These are phyloP conservation scores for Gobio occitaniae DNA, from an alignment of 2,797 vertebrate genomes.

Conservation along the genomic window DNA sequence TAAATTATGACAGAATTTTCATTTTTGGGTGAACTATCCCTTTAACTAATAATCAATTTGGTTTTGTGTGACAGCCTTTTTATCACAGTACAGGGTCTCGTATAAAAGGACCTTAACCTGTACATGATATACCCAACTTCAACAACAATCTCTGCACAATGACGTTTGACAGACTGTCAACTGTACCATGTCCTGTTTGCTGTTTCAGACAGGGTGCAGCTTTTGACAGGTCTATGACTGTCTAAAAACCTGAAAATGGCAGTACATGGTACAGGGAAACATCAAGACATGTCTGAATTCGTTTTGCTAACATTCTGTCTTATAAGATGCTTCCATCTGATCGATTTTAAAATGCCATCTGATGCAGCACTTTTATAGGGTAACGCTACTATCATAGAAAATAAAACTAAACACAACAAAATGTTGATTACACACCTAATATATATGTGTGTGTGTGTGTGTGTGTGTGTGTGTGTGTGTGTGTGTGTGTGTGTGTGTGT, in stretches of 20 bases:
- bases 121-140: neutral
- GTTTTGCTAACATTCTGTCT: neutral
- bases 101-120: neutral
- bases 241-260: neutral
- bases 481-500: too few species aligned
- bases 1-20: too few species aligned
- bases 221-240: conserved; percentile 21
- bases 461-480: too few species aligned
- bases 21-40: too few species aligned
- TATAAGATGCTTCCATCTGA: neutral
- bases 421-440: neutral
- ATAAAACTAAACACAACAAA: neutral
- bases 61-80: neutral
- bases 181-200: conserved; percentile 1
- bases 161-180: conserved; percentile 5
- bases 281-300: neutral
- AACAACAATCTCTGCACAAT: conserved; percentile 3
- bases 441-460: too few species aligned
- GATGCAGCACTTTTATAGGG: neutral
- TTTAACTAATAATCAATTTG: neutral
- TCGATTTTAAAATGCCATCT: neutral
- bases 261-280: neutral
- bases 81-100: neutral
- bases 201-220: neutral
- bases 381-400: neutral